A percentile compares a stretch with the other conserved stretches of the same genome.
Evolutionary conservation across 2,113 vertebrate species (phyloP).

Genomic region (Tapirus terrestris): DNA sequence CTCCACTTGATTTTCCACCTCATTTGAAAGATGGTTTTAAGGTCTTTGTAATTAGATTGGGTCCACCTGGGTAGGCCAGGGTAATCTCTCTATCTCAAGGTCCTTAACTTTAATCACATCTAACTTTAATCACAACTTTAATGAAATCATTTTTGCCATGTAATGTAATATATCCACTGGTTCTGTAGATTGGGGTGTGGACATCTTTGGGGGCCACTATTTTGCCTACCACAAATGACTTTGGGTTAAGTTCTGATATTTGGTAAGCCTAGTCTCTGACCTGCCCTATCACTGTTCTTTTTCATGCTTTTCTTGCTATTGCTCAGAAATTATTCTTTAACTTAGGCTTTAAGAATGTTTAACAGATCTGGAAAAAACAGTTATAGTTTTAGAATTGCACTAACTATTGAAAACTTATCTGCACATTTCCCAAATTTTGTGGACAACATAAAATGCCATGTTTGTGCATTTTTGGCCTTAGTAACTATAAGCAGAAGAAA

Average conservation of each 20-base stretch:
- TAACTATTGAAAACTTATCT: not conserved
- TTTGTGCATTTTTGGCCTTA: not conserved
- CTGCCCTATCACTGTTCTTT: not conserved
- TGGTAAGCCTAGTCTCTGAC: not conserved
- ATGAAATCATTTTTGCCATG: not conserved
- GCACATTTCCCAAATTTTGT: not conserved
- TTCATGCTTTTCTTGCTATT: not conserved
- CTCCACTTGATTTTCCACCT: not conserved
- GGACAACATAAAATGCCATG: not conserved
- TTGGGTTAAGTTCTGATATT: not conserved
- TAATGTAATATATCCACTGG: not conserved
- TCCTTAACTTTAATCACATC: not conserved
- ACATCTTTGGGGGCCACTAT: not conserved
- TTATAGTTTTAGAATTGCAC: not conserved
- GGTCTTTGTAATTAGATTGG: not conserved
- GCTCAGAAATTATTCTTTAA: not conserved
- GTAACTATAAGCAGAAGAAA: not conserved
- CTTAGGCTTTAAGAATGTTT: not conserved
- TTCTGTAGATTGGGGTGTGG: not conserved
- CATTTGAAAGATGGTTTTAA: not conserved
- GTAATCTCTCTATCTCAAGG: not conserved
- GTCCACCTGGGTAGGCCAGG: not conserved
- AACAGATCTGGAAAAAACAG: not conserved
- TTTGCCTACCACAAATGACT: not conserved
- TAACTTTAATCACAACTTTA: not conserved